Evolutionary conservation across 2,888 invertebrate species (phyloP), one percentile per base, ranked within the genome.

Genomic region (Nymphalis polychloros): DNA sequence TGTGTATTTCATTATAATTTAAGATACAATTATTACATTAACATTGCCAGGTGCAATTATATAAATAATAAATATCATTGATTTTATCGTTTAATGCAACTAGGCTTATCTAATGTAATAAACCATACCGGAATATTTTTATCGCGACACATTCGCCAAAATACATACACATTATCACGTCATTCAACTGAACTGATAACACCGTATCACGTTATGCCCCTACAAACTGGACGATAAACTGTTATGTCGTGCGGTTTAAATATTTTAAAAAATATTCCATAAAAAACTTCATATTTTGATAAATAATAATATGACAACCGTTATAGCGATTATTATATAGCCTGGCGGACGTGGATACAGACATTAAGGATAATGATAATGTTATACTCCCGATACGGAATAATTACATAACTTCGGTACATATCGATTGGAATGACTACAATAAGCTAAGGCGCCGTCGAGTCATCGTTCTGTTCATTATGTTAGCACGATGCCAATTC

Each of bases 381-480:
- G 1, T 47, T 8, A 55, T 53, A 64, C 57, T 41, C 63, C 27
- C 10, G 41, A 61, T 27, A 64, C 61, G 48, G 63, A 59, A 50
- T 50, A 41, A 63, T 31, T 23, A 63, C 49, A 41, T 59, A 61
- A 64, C 49, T 66, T 65, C 31, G n/a, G 60, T 63, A 49, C 46
- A 64, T 69, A 70, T 72, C 64, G 64, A 67, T 64, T 63, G 71
- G 61, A 66, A 74, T 69, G 69, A 68, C 63, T 73, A 72, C 67
- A 72, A 76, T 68, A 74, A 75, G 74, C 69, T 71, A 75, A 76
- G 79, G 74, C 76, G 75, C 73, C 74, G 78, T 70, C 78, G 79
- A 84, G 85, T 88, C 87, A 88, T 89, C 83, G 86, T 81, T 84
- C 83, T 84, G 81, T 79, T 87, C 83, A 86, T 89, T 85, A 86